A percentile compares a stretch with the other conserved stretches of the same genome.
phyloP scores from a whole-genome alignment of 2,797 vertebrate genomes.

The Atherinosoma microstoma region DNA sequence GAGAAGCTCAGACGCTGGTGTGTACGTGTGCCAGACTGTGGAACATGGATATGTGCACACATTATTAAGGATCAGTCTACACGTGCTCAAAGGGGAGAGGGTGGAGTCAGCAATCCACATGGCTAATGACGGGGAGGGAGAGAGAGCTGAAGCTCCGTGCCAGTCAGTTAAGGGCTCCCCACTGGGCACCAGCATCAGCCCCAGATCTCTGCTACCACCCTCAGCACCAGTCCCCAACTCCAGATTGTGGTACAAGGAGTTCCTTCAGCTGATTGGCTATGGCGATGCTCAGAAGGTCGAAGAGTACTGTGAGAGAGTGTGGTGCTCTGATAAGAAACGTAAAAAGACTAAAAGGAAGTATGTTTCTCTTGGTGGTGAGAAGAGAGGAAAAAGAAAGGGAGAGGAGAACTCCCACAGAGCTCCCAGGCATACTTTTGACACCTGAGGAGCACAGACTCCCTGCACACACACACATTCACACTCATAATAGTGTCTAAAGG shows the following conservation, averaged over 20 bases:
- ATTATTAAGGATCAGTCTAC: slow-evolving; percentile 87
- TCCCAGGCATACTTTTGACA: slow-evolving; percentile 88
- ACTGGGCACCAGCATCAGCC: slow-evolving; percentile 57
- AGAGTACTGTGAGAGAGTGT: slow-evolving; percentile 97
- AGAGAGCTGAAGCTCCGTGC: slow-evolving; percentile 56
- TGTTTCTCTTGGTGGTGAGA: slow-evolving; percentile 82
- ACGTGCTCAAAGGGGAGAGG: slow-evolving; percentile 88
- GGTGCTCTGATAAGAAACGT: slow-evolving; percentile 94
- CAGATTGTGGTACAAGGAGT: slow-evolving; percentile 94
- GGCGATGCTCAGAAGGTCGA: slow-evolving; percentile 94
- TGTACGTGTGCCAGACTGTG: slow-evolving; percentile 94
- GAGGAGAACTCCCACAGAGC: slow-evolving; percentile 86
- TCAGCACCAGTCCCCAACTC: slow-evolving; percentile 81
- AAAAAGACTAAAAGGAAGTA: slow-evolving; percentile 93
- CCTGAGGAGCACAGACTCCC: slow-evolving; percentile 76
- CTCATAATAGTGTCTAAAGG: slow-evolving; percentile 38
- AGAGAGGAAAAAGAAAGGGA: slow-evolving; percentile 79
- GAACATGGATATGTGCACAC: slow-evolving; percentile 94
- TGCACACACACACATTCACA: slow-evolving; percentile 22
- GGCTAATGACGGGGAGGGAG: slow-evolving; percentile 44
- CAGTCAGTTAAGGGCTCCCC: slow-evolving; percentile 18
- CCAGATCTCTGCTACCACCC: slow-evolving; percentile 66
- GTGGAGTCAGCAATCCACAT: slow-evolving; percentile 86
- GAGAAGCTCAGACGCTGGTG: slow-evolving; percentile 86
- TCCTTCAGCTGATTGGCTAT: slow-evolving; percentile 95